Evolutionary conservation across 2,797 vertebrate species (phyloP).

Genomic region (Acanthurus leucopareius): DNA sequence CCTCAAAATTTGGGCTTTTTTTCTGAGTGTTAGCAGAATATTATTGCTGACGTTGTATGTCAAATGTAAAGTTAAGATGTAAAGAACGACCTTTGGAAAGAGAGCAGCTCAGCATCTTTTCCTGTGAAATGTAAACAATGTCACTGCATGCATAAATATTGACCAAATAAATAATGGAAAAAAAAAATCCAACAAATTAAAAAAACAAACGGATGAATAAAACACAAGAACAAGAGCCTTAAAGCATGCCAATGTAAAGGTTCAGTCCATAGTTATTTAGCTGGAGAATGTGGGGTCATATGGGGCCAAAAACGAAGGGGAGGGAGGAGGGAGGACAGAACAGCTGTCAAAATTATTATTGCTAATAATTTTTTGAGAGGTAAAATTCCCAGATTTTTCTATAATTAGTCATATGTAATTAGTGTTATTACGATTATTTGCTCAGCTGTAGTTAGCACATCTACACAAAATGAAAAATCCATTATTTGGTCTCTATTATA

Average conservation of each 20-base stretch:
- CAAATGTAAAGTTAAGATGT: not conserved
- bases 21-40: no score
- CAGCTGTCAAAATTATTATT: slow-evolving; percentile 19
- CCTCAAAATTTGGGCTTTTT: not conserved
- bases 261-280: slow-evolving; percentile 34
- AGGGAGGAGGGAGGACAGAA: slow-evolving; percentile 45
- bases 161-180: slow-evolving; percentile 72
- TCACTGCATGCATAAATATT: slow-evolving; percentile 77
- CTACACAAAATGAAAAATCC: slow-evolving; percentile 22
- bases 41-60: slow-evolving; percentile 9
- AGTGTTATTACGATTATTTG: not conserved
- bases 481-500: slow-evolving; percentile 39
- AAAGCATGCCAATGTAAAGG: slow-evolving; percentile 38
- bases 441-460: slow-evolving; percentile 1
- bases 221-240: slow-evolving; percentile 37
- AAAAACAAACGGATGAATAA: slow-evolving; percentile 26
- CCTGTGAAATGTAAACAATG: slow-evolving; percentile 80
- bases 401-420: not conserved
- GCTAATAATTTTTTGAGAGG: not conserved
- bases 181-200: slow-evolving; percentile 38
- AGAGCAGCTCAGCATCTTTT: slow-evolving; percentile 56
- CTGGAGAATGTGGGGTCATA: slow-evolving; percentile 9
- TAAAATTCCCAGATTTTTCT: not conserved
- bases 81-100: slow-evolving; percentile 45
- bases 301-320: slow-evolving; percentile 5